phyloP scores from a whole-genome alignment of 2,888 invertebrate genomes.

The Sclerodermus sp. region DNA sequence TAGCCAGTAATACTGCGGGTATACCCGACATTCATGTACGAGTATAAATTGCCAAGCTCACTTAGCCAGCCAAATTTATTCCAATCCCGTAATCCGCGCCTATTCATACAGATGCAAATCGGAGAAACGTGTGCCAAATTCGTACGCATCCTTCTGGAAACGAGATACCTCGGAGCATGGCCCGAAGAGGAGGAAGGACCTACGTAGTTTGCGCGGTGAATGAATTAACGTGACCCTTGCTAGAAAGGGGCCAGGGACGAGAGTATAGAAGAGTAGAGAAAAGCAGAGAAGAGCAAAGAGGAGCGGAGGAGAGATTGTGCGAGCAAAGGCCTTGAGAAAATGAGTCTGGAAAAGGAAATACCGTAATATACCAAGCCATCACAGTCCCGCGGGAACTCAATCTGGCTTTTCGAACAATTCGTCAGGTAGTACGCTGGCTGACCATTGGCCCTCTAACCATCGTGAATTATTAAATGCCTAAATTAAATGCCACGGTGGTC shows the following conservation, averaged over 20 bases:
- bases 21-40: slow-evolving; percentile 1
- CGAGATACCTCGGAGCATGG: slow-evolving; percentile 26
- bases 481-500: slow-evolving; percentile 31
- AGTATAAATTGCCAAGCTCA: slow-evolving; percentile 39
- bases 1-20: too few species aligned
- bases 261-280: slow-evolving; percentile 7
- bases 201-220: slow-evolving; percentile 19
- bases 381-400: slow-evolving; percentile 29
- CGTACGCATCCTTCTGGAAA: slow-evolving; percentile 42
- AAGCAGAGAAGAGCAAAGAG: slow-evolving; percentile 4
- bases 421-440: background rate
- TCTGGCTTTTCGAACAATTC: slow-evolving; percentile 20
- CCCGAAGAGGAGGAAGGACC: slow-evolving; percentile 10
- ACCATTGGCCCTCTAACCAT: slow-evolving; percentile 11
- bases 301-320: slow-evolving; percentile 8
- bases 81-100: slow-evolving; percentile 43
- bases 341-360: slow-evolving; percentile 7
- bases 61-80: slow-evolving; percentile 40
- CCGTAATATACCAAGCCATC: slow-evolving; percentile 24
- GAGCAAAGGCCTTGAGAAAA: slow-evolving; percentile 1
- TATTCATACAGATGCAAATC: slow-evolving; percentile 44
- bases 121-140: slow-evolving; percentile 44
- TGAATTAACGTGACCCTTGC: slow-evolving; percentile 35
- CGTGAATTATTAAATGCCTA: slow-evolving; percentile 33
- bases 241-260: slow-evolving; percentile 12